Conservation (phyloP, 2,797 vertebrate species). For the Ctenochaetus hawaiiensis region DNA sequence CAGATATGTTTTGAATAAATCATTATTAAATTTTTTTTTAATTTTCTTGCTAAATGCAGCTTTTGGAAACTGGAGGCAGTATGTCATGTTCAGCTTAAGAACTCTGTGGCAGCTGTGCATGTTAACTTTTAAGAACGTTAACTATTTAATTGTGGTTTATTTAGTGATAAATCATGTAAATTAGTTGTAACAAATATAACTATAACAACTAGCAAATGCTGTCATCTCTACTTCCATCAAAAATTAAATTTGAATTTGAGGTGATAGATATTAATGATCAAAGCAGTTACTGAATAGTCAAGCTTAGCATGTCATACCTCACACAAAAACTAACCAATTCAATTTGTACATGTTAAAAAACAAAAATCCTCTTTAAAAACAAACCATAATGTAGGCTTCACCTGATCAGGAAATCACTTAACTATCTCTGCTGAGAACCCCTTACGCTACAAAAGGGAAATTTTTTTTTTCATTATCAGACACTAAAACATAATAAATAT, state of each 20-base stretch:
- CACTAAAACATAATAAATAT: slow-evolving; percentile 15
- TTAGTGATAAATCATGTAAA: not conserved
- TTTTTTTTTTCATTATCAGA: not conserved
- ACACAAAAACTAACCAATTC: not conserved
- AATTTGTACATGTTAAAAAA: not conserved
- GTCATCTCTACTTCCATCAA: not conserved
- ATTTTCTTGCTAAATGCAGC: not conserved
- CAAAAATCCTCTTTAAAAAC: not conserved
- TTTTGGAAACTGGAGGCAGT: not conserved
- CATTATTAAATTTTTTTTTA: not conserved
- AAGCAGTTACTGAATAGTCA: not conserved
- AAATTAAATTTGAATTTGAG: not conserved
- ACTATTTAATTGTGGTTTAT: not conserved
- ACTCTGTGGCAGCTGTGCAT: not conserved
- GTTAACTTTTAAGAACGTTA: not conserved
- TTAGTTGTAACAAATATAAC: not conserved
- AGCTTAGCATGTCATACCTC: not conserved
- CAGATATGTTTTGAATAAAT: not conserved
- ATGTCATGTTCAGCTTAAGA: not conserved
- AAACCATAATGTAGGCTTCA: not conserved
- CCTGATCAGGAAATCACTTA: not conserved
- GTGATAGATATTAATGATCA: not conserved
- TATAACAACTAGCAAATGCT: not conserved
- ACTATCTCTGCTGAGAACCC: not conserved
- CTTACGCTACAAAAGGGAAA: slow-evolving; percentile 5